Conservation (phyloP, 64 coral and sea anemone genomes). For the Montipora efflorescens region DNA sequence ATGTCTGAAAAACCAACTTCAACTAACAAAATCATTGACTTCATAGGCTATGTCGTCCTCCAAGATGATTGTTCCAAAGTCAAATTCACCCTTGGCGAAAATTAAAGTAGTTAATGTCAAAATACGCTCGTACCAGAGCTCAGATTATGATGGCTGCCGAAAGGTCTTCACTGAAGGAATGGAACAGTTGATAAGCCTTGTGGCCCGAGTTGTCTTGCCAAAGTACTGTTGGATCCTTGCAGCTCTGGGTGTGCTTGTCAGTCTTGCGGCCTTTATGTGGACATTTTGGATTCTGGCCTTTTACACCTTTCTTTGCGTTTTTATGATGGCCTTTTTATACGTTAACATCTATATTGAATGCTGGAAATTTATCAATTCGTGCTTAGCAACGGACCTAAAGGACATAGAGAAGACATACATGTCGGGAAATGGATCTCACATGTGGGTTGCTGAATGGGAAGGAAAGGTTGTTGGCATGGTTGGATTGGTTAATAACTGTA, state of each 20-base stretch:
- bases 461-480: constrained; percentile 81
- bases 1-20: too few relatives aligned
- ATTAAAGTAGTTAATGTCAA: background rate
- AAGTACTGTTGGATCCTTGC: constrained; percentile 59
- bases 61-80: background rate
- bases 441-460: constrained; percentile 79
- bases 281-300: constrained; percentile 64
- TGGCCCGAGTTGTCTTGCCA: constrained; percentile 70
- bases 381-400: constrained; percentile 67
- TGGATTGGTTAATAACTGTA: constrained; percentile 35
- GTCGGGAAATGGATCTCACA: constrained; percentile 56
- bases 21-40: too few relatives aligned
- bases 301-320: constrained; percentile 68
- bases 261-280: constrained; percentile 62
- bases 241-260: constrained; percentile 45
- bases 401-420: constrained; percentile 83
- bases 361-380: constrained; percentile 55
- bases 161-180: constrained; percentile 83
- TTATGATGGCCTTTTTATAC: constrained; percentile 71
- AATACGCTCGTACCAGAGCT: constrained; percentile 67
- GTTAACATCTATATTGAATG: constrained; percentile 67
- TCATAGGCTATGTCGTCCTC: background rate
- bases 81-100: background rate
- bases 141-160: constrained; percentile 61
- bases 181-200: constrained; percentile 37